phyloP scores from a whole-genome alignment of 2,113 vertebrate genomes.

The Osmerus eperlanus region DNA sequence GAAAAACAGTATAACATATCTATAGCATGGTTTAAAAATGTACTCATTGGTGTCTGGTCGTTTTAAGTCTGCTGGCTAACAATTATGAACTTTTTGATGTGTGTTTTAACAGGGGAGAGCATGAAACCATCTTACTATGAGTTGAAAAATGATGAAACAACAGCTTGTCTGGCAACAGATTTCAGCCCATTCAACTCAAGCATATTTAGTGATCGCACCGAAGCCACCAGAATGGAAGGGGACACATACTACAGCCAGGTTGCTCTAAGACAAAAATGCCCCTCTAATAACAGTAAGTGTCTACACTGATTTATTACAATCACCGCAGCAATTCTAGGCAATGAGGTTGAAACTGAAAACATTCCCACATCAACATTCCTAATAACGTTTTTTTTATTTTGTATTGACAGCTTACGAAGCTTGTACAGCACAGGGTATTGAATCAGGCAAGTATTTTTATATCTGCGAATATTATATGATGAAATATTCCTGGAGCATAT shows the following conservation, averaged over 20 bases:
- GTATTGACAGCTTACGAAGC: not conserved
- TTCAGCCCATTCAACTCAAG: conserved; percentile 15
- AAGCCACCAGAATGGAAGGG: not conserved
- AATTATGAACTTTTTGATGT: not conserved
- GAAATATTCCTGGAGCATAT: not conserved
- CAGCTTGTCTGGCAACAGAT: conserved; percentile 47
- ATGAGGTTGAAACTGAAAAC: too few species aligned
- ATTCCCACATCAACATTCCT: too few species aligned
- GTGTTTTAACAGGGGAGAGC: conserved; percentile 44
- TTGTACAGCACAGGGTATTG: not conserved
- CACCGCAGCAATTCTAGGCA: too few species aligned
- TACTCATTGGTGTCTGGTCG: not conserved
- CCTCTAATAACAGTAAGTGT: too few species aligned
- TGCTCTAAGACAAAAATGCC: not conserved
- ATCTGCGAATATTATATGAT: not conserved
- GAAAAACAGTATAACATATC: not conserved
- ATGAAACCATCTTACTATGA: not conserved
- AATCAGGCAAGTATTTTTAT: conserved; percentile 6
- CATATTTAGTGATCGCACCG: rapidly evolving
- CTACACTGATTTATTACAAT: too few species aligned
- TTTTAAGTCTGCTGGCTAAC: not conserved
- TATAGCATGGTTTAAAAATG: not conserved
- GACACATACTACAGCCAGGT: conserved; percentile 43
- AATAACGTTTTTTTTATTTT: not conserved
- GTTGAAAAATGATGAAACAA: rapidly evolving